phyloP scores from a whole-genome alignment of 2,113 vertebrate genomes.

The Gallinago media region DNA sequence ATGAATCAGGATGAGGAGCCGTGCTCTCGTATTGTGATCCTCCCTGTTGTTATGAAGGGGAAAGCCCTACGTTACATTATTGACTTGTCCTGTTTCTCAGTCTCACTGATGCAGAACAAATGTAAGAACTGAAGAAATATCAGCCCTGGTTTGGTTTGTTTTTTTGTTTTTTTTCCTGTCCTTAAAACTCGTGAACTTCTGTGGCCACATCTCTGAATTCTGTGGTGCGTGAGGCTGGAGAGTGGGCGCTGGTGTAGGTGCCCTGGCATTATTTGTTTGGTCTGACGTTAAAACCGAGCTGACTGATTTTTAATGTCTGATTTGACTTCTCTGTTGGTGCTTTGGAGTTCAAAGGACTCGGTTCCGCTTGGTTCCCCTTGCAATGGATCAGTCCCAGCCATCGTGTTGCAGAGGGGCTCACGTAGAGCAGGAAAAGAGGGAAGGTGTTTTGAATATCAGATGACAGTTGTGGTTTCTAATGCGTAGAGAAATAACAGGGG shows the following conservation, averaged over 20 bases:
- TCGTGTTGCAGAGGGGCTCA: not conserved
- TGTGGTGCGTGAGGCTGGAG: not conserved
- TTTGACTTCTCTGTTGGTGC: not conserved
- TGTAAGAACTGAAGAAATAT: not conserved
- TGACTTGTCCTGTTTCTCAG: not conserved
- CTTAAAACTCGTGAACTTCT: not conserved
- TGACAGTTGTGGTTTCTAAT: not conserved
- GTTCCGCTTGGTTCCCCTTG: not conserved
- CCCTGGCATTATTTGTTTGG: not conserved
- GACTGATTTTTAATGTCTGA: not conserved
- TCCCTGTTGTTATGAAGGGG: not conserved
- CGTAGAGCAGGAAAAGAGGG: not conserved
- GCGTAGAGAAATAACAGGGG: not conserved
- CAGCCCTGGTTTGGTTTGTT: no score
- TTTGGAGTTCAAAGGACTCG: not conserved
- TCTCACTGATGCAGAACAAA: not conserved
- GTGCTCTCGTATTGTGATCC: rapidly evolving
- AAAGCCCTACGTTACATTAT: not conserved
- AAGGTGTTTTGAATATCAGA: not conserved
- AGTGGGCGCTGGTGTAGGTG: not conserved
- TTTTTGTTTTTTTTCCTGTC: no score
- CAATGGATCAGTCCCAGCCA: not conserved
- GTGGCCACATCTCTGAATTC: not conserved
- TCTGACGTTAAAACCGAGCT: not conserved
- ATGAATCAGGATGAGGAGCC: not conserved